Evolutionary conservation across 2,797 vertebrate species (phyloP), one percentile per base, ranked within the genome.

Genomic region (Octomys mimax): DNA sequence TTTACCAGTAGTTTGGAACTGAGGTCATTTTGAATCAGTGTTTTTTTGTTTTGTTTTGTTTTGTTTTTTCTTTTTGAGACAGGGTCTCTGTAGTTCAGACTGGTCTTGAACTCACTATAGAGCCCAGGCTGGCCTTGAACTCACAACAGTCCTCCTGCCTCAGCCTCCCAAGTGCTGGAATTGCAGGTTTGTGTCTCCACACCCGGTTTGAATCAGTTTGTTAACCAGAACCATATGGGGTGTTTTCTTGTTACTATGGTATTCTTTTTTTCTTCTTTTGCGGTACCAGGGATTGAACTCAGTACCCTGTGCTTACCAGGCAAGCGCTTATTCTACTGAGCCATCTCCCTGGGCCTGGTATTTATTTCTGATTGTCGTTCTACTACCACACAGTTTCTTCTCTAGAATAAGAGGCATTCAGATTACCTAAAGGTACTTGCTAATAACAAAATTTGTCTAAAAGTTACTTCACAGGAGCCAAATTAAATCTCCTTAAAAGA

Each of bases 361-460:
- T 18, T 92, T 54, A 77, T n/a, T 39, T 90, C 33, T 70, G 31
- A 68, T 77, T 87, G 62, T 81, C 75, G 71, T 91, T 89, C 22
- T 70, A 70, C 16, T n/a, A n/a, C n/a, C 18, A 70, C 18, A 93
- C 52, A 91, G 0, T 95, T 91, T 95, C 68, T 96, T 89, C 64
- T 79, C 28, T 82, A 88, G 82, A 88, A 79, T 92, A 73, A 62
- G n/a, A 81, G 52, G 31, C 59, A 88, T 87, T 93, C 54, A 88
- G 42, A n/a, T 95, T 78, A 89, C 39, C 13, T 91, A 82, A 88
- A 91, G 21, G 3, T 89, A 49, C 31, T 73, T 64, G 82, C 82
- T 91, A 71, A 87, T 95, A 95, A 92, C 91, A 87, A 97, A 62
- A 59, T 46, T 70, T 70, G 28, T 79, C 9, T 39, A 22, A 71